phyloP scores from a whole-genome alignment of 2,797 vertebrate genomes.

The Luscinia megarhynchos region DNA sequence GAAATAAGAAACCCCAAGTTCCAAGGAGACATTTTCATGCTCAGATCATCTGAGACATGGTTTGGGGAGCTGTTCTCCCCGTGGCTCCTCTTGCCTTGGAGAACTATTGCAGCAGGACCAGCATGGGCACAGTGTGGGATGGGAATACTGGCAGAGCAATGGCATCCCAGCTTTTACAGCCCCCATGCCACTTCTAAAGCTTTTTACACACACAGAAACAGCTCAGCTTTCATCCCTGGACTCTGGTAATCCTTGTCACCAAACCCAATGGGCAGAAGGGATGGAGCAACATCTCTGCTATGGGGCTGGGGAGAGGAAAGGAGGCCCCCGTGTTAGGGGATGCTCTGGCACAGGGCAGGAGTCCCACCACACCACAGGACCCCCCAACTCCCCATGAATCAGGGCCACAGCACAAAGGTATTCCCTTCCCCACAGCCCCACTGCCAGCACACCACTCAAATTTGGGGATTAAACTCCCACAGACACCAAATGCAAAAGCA shows the following conservation, averaged over 20 bases:
- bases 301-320: not conserved
- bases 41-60: accelerated
- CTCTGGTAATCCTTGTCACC: not conserved
- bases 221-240: not conserved
- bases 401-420: accelerated
- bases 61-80: not conserved
- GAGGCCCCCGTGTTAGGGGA: accelerated
- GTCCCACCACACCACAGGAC: not conserved
- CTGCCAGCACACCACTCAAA: not conserved
- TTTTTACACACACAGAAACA: not conserved
- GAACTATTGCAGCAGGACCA: not conserved
- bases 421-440: accelerated
- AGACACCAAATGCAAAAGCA: not conserved
- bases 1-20: not conserved
- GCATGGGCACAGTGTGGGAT: accelerated
- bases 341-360: not conserved
- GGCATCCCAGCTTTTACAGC: not conserved
- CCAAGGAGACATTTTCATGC: accelerated
- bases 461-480: not conserved
- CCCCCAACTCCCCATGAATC: not conserved
- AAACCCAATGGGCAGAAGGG: not conserved
- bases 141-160: accelerated
- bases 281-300: not conserved
- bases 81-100: not conserved
- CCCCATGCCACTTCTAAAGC: accelerated